phyloP scores from a whole-genome alignment of 2,888 invertebrate genomes.

The Oasisia sp. region DNA sequence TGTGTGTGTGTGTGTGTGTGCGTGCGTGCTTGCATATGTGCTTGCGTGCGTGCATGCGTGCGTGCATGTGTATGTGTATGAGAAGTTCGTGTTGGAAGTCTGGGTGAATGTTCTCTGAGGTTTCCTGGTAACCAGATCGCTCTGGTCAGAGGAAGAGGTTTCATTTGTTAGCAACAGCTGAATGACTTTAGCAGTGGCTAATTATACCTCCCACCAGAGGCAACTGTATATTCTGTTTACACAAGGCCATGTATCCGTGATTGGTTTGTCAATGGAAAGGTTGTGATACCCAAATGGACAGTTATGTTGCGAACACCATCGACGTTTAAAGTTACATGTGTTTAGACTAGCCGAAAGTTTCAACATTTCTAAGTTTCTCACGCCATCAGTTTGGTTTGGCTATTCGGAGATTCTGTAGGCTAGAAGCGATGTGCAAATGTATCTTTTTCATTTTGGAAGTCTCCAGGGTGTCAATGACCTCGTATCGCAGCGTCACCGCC shows the following conservation, averaged over 20 bases:
- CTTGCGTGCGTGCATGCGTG: too few relatives aligned
- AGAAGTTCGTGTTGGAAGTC: background rate
- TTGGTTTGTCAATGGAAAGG: background rate
- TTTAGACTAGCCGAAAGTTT: background rate
- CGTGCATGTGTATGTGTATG: background rate
- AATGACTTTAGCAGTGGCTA: background rate
- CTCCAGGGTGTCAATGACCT: background rate
- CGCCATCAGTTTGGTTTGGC: background rate
- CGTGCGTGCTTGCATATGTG: too few relatives aligned
- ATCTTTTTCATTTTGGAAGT: background rate
- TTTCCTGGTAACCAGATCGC: background rate
- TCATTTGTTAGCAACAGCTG: slow-evolving; percentile 5
- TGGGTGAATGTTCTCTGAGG: background rate
- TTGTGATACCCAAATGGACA: background rate
- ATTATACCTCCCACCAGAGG: background rate
- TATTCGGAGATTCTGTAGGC: background rate
- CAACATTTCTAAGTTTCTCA: too few relatives aligned
- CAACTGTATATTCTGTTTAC: slow-evolving; percentile 10
- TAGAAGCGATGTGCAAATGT: background rate
- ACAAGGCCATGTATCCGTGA: background rate
- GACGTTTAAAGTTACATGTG: background rate
- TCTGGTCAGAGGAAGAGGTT: background rate
- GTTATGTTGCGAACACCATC: too few relatives aligned
- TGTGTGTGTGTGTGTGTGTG: too few relatives aligned
- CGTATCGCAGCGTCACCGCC: background rate